Base-by-base conservation (phyloP, 1,140 invertebrate species). In the Drosophila bipectinata region DNA sequence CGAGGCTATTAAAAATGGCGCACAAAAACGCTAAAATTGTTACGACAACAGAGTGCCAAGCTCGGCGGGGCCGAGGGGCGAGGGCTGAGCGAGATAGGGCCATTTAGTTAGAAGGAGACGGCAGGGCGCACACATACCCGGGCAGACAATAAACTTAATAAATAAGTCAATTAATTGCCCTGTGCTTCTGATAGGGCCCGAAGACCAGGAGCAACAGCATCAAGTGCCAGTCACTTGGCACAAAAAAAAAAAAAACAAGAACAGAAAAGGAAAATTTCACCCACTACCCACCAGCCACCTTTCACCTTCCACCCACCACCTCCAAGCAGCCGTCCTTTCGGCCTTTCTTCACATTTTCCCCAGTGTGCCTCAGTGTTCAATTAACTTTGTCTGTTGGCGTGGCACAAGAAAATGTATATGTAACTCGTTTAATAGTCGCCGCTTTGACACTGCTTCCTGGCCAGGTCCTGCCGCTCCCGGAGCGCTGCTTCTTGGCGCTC, bases 101-200 rank as follows among this genome's bases (percentile, higher is more conserved):
- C 52, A 41, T n/a, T 37, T 37, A 37, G 34, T 0, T 12, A 37
- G 34, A 37, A 24, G 18, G 41, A 48, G 3, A 44, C 9, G 30
- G n/a, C 12, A 4, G 47, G 1, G 47, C 14, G 18, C 8, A 51
- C 8, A 30, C 41, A 49, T 18, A 58, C 26, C 30, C 45, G 44
- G 59, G 47, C 58, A 79, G 77, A 84, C 82, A 85, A 85, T 87
- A 85, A 85, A 85, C 81, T 87, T 85, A 87, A 85, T 85, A 85
- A 85, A 85, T 85, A 85, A 85, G 81, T 85, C 81, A 85, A 85
- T 85, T 85, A 85, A 85, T 85, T 85, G 78, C 74, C 71, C 74
- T 49, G 64, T 53, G 78, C 69, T 54, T 32, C 55, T 87, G 77
- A 75, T 75, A 87, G 54, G 67, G 53, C 60, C 69, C 56, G 34